A percentile compares a stretch with the other conserved stretches of the same genome.
These are phyloP conservation scores for Hecatera dysodea DNA, from an alignment of 2,888 invertebrate species.

Conservation along the genomic window DNA sequence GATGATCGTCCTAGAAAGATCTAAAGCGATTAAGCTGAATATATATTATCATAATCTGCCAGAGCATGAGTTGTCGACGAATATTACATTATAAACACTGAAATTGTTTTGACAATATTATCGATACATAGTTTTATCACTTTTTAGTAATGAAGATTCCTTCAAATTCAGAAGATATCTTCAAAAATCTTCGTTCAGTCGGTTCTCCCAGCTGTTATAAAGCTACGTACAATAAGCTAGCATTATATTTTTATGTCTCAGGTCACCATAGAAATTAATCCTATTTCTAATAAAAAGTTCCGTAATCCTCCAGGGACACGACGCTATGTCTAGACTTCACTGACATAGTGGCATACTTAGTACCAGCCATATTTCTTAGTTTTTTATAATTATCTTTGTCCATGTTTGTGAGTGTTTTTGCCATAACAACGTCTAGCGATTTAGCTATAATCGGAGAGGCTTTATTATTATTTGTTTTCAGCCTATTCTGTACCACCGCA, in stretches of 20 bases:
- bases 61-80: too few species aligned
- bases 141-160: too few species aligned
- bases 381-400: neutral
- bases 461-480: too few species aligned
- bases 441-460: too few species aligned
- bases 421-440: neutral
- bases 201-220: slow-evolving; percentile 15
- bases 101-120: too few species aligned
- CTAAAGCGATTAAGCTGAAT: too few species aligned
- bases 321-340: slow-evolving; percentile 23
- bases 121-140: too few species aligned
- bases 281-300: slow-evolving; percentile 45
- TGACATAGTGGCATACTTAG: slow-evolving; percentile 32
- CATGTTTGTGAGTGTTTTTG: neutral
- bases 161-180: too few species aligned
- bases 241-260: slow-evolving; percentile 27
- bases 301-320: slow-evolving; percentile 5
- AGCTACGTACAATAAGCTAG: slow-evolving; percentile 29
- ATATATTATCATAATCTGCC: too few species aligned
- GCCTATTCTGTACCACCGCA: too few species aligned
- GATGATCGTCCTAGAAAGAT: neutral
- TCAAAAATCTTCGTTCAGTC: too few species aligned
- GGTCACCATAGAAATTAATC: slow-evolving; percentile 45
- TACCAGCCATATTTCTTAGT: neutral
- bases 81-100: too few species aligned